Evolutionary conservation across 2,797 vertebrate genomes (phyloP).

Genomic region (Astyanax mexicanus): DNA sequence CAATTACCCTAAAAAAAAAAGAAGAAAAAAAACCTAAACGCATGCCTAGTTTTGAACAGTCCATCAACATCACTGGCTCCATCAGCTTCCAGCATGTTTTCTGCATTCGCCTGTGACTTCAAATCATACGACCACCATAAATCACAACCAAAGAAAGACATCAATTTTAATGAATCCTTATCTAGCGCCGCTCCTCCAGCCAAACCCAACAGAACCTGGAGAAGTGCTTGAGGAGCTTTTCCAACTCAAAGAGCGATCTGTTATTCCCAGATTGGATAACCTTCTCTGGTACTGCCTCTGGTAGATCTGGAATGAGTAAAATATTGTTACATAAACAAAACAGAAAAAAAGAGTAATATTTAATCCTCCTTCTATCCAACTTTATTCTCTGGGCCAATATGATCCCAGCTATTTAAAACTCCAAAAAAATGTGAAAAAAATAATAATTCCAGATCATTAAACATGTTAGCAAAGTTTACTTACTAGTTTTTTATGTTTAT

Average conservation of each 20-base stretch:
- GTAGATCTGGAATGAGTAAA: background rate
- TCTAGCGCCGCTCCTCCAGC: background rate
- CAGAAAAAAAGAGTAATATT: background rate
- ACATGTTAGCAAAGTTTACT: too few relatives aligned
- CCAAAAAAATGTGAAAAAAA: too few relatives aligned
- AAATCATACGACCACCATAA: background rate
- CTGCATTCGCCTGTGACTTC: background rate
- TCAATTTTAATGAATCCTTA: constrained; percentile 2
- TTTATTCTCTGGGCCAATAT: too few relatives aligned
- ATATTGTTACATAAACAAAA: background rate
- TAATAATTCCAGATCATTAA: too few relatives aligned
- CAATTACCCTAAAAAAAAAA: background rate
- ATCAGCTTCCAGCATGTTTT: background rate
- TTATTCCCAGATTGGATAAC: background rate
- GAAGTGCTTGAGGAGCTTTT: constrained; percentile 5
- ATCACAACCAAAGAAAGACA: background rate
- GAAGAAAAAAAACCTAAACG: background rate
- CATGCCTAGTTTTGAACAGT: background rate
- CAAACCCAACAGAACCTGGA: constrained; percentile 11
- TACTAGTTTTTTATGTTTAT: too few relatives aligned
- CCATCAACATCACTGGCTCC: background rate
- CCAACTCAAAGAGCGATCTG: background rate
- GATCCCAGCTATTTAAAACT: too few relatives aligned
- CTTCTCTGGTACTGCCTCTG: background rate
- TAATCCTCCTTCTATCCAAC: too few relatives aligned